Evolutionary conservation across 1,140 invertebrate genomes (phyloP).

Genomic region (Hesperophylax magnus): DNA sequence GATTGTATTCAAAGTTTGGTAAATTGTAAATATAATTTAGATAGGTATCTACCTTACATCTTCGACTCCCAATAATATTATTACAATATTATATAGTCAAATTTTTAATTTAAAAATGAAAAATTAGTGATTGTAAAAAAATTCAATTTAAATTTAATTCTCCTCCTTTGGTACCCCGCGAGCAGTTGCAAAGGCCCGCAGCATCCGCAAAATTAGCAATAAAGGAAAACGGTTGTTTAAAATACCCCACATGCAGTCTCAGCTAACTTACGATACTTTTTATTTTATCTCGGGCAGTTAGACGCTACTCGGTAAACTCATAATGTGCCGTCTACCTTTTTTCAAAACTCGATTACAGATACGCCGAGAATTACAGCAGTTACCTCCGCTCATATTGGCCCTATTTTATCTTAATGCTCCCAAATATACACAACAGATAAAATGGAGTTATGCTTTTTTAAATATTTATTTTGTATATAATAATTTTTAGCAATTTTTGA

Average conservation of each 20-base stretch:
- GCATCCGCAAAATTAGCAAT: constrained; percentile 57
- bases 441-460: neutral
- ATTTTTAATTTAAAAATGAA: too few species aligned
- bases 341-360: constrained; percentile 55
- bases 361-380: constrained; percentile 43
- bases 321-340: constrained; percentile 48
- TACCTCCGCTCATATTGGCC: constrained; percentile 47
- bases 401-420: constrained; percentile 56
- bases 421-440: constrained; percentile 30
- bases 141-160: too few species aligned
- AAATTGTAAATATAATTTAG: too few species aligned
- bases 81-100: too few species aligned
- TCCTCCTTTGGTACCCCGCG: too few species aligned
- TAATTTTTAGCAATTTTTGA: too few species aligned
- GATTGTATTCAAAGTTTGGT: too few species aligned
- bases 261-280: constrained; percentile 56
- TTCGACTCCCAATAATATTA: too few species aligned
- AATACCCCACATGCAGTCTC: constrained; percentile 56
- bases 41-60: too few species aligned
- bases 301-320: constrained; percentile 53
- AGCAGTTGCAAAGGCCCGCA: constrained; percentile 48
- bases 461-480: too few species aligned
- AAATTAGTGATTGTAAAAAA: too few species aligned
- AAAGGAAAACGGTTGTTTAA: constrained; percentile 58
- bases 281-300: constrained; percentile 57